Evolutionary conservation across 2,888 invertebrate genomes (phyloP).

Genomic region (Patella depressa): DNA sequence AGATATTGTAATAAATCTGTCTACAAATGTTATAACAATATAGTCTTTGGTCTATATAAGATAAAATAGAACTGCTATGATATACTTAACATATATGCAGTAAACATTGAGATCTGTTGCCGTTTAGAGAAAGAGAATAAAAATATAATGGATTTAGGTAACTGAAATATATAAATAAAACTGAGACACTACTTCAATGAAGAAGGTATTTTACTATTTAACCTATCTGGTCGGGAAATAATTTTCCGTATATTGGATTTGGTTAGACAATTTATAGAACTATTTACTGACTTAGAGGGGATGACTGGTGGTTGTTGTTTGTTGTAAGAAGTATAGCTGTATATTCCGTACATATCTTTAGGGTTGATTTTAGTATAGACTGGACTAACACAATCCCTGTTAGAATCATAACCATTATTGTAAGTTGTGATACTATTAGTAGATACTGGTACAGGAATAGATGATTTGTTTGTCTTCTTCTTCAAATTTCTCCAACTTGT

Average conservation of each 20-base stretch:
- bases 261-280: not conserved
- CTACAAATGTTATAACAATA: too few relatives aligned
- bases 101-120: too few relatives aligned
- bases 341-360: too few relatives aligned
- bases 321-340: too few relatives aligned
- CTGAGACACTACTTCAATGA: not conserved
- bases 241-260: not conserved
- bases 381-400: not conserved
- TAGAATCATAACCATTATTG: not conserved
- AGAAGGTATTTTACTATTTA: constrained; percentile 1
- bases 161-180: too few relatives aligned
- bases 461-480: constrained; percentile 12
- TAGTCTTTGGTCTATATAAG: too few relatives aligned
- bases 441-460: constrained; percentile 12
- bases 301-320: not conserved
- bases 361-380: not conserved
- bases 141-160: too few relatives aligned
- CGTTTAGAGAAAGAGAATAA: too few relatives aligned
- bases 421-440: not conserved
- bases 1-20: too few relatives aligned
- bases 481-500: constrained; percentile 23
- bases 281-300: not conserved
- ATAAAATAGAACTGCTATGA: too few relatives aligned
- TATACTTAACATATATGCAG: too few relatives aligned
- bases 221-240: not conserved